Base-by-base conservation (phyloP, 2,113 vertebrate species). In the Cyrtonyx montezumae region DNA sequence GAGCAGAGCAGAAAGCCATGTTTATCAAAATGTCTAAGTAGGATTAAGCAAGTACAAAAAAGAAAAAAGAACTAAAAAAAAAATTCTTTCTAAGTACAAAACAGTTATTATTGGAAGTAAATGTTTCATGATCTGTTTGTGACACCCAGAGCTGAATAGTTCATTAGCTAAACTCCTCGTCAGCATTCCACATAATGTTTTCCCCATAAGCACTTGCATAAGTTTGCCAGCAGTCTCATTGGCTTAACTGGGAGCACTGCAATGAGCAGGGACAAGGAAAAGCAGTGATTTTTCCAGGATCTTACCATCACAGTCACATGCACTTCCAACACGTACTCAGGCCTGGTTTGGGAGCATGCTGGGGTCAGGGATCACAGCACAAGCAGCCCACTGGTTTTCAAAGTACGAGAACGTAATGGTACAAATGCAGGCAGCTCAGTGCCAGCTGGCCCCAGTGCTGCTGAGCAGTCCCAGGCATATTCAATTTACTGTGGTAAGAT, bases 61-160 rank as follows among this genome's bases (percentile, higher is more conserved):
- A 87, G 87, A 86, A 75, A 61, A 26, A 56, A 26, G 53, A 76
- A 48, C 13, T 63, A 84, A 81, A 48, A 75, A 71, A 43, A 45
- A 42, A 16, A 4, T 21, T 19, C 30, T 2, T 2, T 16, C 13
- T n/a, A 91, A 49, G 25, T 59, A 84, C 63, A 82, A 92, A 92
- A 53, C 87, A 95, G 88, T 78, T 92, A 91, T 92, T 82, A 89
- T 94, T 89, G 87, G 75, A 93, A 94, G 75, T 85, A 91, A 92
- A 84, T 74, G 67, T 94, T 94, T 89, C 84, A 17, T 77, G 87
- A 84, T 77, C 87, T 87, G 55, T 51, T 62, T 93, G 45, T 19
- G 34, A 81, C 74, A 92, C 63, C 66, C 81, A 36, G 79, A 79
- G 78, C 63, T 93, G 91, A 96, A 96, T 79, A 88, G 84, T 92